phyloP scores from a whole-genome alignment of 1,140 invertebrate species.

The Camponotus pennsylvanicus region DNA sequence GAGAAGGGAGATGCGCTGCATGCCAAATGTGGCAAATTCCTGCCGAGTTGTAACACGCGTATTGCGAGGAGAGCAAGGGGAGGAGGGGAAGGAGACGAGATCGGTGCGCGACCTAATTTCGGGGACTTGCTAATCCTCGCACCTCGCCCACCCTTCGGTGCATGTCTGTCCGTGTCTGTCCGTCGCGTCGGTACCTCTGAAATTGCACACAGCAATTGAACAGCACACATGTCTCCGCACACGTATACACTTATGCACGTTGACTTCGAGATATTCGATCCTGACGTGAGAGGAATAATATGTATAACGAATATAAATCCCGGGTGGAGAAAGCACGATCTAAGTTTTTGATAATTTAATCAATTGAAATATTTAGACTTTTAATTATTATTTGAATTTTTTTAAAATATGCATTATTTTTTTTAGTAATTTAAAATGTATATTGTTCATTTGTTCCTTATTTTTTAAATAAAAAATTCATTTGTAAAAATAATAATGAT shows the following conservation, averaged over 20 bases:
- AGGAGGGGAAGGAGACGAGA: neutral
- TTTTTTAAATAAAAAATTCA: neutral
- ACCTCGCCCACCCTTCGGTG: neutral
- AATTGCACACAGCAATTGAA: constrained; percentile 38
- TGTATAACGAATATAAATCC: constrained; percentile 19
- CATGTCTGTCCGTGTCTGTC: neutral
- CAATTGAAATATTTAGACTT: neutral
- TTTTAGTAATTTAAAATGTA: neutral
- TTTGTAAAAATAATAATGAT: neutral
- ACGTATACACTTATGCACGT: neutral
- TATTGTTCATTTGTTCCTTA: neutral
- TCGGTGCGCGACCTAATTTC: constrained; percentile 75
- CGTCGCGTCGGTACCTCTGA: constrained; percentile 24
- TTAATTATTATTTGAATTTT: neutral
- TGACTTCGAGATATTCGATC: constrained; percentile 60
- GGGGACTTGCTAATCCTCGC: constrained; percentile 37
- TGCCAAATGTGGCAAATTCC: constrained; percentile 74
- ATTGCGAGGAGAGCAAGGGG: constrained; percentile 47
- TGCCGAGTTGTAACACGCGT: constrained; percentile 69
- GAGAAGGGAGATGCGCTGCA: constrained; percentile 64
- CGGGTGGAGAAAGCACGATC: neutral
- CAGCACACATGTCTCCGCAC: neutral
- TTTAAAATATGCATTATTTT: neutral
- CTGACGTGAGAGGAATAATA: constrained; percentile 45
- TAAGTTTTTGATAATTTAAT: neutral